Base-by-base conservation (phyloP, 1,140 invertebrate species). In the Babylonia areolata region DNA sequence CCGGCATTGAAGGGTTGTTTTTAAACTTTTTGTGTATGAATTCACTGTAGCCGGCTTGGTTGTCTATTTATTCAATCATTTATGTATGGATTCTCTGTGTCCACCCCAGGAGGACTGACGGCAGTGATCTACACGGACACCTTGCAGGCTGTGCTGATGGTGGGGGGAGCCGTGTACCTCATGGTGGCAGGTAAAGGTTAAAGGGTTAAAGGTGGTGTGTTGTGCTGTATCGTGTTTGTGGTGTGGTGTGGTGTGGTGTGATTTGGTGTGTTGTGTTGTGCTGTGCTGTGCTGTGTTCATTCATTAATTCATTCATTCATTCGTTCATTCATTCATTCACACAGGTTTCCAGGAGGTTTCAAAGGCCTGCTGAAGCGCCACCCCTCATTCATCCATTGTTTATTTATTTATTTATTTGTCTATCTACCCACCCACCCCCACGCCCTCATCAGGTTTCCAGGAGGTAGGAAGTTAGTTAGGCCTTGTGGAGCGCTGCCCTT, bases 51-150 rank as follows among this genome's bases (percentile, higher is more conserved):
- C n/a, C n/a, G n/a, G 58, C 23, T 12, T 69, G 58, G 17, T 0
- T 69, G 58, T 69, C 15, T 69, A 23, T 73, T 6, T 35, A 28
- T 79, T 17, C n/a, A 6, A 15, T 33, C 42, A 39, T 79, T 9
- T 79, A 9, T 42, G 20, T 42, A 17, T 79, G 40, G 40, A 28
- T 79, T 39, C 3, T 40, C 12, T 35, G n/a, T n/a, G n/a, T 35
- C n/a, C 28, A 31, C 12, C n/a, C 15, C 64, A 73, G 93, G 95
- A 58, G 95, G 95, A 1, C 90, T 96, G 39, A 95, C 95, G 28
- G 95, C 95, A 6, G 95, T 96, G 3, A 96, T 96, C 35, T 96
- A 95, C 95, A 96, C 95, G 37, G 95, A 96, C 89, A 95, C 95
- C 88, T 93, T 95, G 28, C 95, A 96, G 91, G 95, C 95, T 1